Conservation (phyloP, 2,797 vertebrate genomes). For the Enteromius radiatus region DNA sequence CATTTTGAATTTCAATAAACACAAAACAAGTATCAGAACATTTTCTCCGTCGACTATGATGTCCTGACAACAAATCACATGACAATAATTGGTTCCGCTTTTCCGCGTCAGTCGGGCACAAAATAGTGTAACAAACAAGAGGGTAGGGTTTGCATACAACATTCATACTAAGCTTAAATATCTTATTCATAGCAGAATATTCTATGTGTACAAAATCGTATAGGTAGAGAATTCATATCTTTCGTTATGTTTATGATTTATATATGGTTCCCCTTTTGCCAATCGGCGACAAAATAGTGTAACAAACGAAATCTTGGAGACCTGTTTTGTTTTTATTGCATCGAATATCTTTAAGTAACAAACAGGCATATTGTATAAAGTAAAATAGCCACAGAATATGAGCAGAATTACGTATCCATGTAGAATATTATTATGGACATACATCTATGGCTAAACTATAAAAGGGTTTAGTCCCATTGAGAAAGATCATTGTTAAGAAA, state of each 20-base stretch:
- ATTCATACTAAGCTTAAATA: neutral
- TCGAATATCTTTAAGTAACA: neutral
- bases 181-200: neutral
- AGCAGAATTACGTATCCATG: neutral
- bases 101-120: neutral
- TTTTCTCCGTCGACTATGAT: conserved; percentile 50
- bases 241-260: neutral
- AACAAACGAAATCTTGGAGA: neutral
- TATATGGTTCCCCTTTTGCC: neutral
- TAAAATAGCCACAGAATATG: neutral
- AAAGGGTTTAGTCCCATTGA: neutral
- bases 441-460: neutral
- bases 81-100: conserved; percentile 69
- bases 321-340: neutral
- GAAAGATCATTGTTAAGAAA: neutral
- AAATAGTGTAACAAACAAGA: neutral
- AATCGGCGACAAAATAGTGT: neutral
- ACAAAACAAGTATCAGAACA: conserved; percentile 63
- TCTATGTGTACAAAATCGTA: neutral
- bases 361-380: neutral
- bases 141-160: too few relatives aligned
- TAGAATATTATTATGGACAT: neutral
- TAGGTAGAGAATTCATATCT: neutral
- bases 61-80: conserved; percentile 69
- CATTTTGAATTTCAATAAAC: conserved; percentile 65